Evolutionary conservation across 1,140 invertebrate species (phyloP).

Genomic region (Lasioglossum baleicum): DNA sequence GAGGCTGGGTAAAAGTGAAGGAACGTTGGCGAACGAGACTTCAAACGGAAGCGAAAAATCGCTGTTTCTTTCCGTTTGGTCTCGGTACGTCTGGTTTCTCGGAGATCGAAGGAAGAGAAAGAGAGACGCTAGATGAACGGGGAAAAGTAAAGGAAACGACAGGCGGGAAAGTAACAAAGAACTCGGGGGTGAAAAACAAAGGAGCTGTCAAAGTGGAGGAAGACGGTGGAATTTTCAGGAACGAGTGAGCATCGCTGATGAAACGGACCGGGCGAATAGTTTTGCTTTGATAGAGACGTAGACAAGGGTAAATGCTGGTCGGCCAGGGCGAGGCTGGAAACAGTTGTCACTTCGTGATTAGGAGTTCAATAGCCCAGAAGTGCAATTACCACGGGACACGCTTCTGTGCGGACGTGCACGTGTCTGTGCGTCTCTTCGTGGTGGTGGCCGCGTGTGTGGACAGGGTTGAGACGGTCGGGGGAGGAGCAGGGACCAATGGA

Average conservation of each 20-base stretch:
- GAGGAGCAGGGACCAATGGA: slow-evolving; percentile 7
- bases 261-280: no score
- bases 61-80: background rate
- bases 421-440: no score
- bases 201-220: no score
- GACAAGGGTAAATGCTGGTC: no score
- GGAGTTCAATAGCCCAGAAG: slow-evolving; percentile 61
- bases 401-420: no score
- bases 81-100: no score
- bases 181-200: no score
- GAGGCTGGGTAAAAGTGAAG: background rate
- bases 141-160: background rate
- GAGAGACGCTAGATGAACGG: background rate
- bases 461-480: background rate
- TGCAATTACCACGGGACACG: slow-evolving; percentile 56
- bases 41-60: slow-evolving; percentile 6
- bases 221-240: no score
- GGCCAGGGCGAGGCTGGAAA: slow-evolving; percentile 26
- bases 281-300: no score
- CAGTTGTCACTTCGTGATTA: slow-evolving; percentile 66
- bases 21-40: background rate
- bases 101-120: background rate
- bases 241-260: no score
- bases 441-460: background rate
- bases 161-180: no score